A percentile compares a stretch with the other conserved stretches of the same genome.
phyloP scores from a whole-genome alignment of 2,113 vertebrate species.

The Illadopsis cleaveri region DNA sequence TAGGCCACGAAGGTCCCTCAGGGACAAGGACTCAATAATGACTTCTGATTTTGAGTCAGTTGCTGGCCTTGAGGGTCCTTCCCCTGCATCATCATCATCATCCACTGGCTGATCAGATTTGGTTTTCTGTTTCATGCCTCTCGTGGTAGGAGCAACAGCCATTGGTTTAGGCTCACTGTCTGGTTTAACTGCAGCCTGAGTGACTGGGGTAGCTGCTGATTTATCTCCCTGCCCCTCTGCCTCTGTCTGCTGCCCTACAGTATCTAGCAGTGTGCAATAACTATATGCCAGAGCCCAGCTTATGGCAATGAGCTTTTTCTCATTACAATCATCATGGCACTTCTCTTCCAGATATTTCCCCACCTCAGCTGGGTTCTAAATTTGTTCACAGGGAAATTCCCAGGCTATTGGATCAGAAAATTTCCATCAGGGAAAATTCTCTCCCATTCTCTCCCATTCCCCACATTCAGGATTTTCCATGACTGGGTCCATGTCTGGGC shows the following conservation, averaged over 20 bases:
- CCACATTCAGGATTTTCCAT: background rate
- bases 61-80: background rate
- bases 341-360: background rate
- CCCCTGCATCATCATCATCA: no score
- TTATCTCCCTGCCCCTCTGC: background rate
- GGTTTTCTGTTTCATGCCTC: background rate
- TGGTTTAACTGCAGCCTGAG: background rate
- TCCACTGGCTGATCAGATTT: background rate
- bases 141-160: background rate
- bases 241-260: background rate
- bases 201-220: background rate
- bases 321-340: background rate
- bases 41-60: background rate
- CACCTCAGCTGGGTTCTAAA: background rate
- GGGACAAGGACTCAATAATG: background rate
- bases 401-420: background rate
- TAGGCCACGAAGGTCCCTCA: background rate
- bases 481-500: accelerated
- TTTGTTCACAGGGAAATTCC: background rate
- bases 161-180: background rate
- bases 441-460: background rate
- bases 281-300: background rate
- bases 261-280: background rate
- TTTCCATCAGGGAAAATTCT: background rate
- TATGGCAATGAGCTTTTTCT: background rate